A percentile compares a stretch with the other conserved stretches of the same genome.
Evolutionary conservation across 2,113 vertebrate species (phyloP).

Genomic region (Guaruba guarouba): DNA sequence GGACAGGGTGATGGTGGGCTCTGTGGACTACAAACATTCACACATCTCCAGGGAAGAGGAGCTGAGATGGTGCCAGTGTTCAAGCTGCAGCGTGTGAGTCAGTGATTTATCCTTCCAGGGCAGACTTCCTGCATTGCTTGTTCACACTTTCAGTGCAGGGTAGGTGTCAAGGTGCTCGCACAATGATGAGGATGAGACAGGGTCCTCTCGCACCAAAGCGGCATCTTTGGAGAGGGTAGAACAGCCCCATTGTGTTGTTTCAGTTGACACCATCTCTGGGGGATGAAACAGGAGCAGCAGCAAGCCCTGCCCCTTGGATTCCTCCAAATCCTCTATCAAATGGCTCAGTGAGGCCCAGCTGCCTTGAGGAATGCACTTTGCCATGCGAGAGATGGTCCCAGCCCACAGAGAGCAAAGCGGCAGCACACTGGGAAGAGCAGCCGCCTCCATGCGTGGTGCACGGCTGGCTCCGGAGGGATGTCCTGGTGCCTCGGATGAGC

Average conservation of each 20-base stretch:
- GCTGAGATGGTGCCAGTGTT: rapidly evolving
- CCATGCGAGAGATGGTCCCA: background rate
- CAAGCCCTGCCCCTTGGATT: background rate
- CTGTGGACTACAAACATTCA: background rate
- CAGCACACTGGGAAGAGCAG: background rate
- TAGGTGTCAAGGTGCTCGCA: background rate
- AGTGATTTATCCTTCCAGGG: background rate
- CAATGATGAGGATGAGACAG: rapidly evolving
- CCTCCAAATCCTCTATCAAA: background rate
- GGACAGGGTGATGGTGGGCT: background rate
- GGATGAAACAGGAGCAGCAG: background rate
- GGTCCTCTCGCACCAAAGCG: background rate
- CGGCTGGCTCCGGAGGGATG: background rate
- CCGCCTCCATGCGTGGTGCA: rapidly evolving
- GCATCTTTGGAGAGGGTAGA: background rate
- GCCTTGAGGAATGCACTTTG: rapidly evolving
- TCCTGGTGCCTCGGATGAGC: background rate
- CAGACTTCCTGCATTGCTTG: background rate
- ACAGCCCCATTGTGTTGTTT: rapidly evolving
- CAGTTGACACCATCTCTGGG: rapidly evolving
- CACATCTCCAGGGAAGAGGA: background rate
- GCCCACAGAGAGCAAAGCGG: rapidly evolving
- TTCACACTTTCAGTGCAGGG: rapidly evolving
- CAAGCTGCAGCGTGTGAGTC: rapidly evolving
- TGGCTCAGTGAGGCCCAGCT: background rate